Conservation (phyloP, 1,140 invertebrate species). For the Berghia stephanieae region DNA sequence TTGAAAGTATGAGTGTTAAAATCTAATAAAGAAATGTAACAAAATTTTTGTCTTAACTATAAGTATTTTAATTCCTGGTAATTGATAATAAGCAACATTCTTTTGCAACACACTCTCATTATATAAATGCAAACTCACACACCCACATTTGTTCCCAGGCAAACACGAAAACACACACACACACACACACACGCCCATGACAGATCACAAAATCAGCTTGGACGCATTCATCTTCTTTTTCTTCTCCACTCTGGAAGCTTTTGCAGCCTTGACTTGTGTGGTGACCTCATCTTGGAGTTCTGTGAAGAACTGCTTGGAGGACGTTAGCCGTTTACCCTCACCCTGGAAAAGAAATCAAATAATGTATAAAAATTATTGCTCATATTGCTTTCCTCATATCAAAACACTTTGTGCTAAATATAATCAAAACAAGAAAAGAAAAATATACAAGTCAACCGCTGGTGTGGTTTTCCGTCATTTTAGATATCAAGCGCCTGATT, state of each 20-base stretch:
- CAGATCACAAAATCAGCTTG: too few relatives aligned
- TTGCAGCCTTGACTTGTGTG: constrained; percentile 38
- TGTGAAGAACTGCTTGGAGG: constrained; percentile 56
- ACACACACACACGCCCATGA: too few relatives aligned
- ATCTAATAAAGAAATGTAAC: too few relatives aligned
- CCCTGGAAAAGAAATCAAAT: constrained; percentile 39
- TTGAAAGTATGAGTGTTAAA: too few relatives aligned
- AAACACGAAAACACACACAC: too few relatives aligned
- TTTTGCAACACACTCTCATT: neutral
- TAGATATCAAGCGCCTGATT: too few relatives aligned
- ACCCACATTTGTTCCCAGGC: neutral
- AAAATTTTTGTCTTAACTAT: too few relatives aligned
- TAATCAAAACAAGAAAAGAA: too few relatives aligned
- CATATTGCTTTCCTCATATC: neutral
- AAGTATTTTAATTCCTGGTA: too few relatives aligned
- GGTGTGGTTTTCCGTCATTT: too few relatives aligned
- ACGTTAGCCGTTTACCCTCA: constrained; percentile 44
- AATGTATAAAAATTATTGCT: neutral
- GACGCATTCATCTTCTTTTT: constrained; percentile 23
- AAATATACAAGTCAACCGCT: too few relatives aligned
- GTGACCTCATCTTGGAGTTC: constrained; percentile 57
- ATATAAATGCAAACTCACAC: neutral
- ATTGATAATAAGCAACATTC: neutral
- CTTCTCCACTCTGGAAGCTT: constrained; percentile 34
- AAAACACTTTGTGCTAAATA: too few relatives aligned